These are phyloP conservation scores for Galaxias olidus DNA, from an alignment of 2,797 vertebrate species.

Conservation along the genomic window DNA sequence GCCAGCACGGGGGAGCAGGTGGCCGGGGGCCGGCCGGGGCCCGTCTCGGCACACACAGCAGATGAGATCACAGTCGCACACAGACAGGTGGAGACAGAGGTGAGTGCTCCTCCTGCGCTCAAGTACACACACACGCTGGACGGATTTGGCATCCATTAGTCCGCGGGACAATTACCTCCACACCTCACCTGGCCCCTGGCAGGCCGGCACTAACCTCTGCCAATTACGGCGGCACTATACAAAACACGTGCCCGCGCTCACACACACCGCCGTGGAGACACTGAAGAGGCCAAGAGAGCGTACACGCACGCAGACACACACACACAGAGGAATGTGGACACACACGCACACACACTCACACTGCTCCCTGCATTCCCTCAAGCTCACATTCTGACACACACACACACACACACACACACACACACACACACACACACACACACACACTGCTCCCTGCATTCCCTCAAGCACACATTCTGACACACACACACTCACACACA, in stretches of 20 bases:
- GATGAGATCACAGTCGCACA: conserved; percentile 70
- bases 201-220: conserved; percentile 26
- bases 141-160: conserved; percentile 54
- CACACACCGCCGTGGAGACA: too few species aligned
- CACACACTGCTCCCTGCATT: background rate
- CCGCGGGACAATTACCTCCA: conserved; percentile 60
- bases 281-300: too few species aligned
- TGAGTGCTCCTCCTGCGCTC: conserved; percentile 35
- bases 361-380: too few species aligned
- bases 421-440: conserved; percentile 12
- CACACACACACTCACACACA: background rate
- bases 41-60: conserved; percentile 59
- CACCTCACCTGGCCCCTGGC: conserved; percentile 55
- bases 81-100: conserved; percentile 74
- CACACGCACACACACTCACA: conserved; percentile 5
- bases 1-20: conserved; percentile 50
- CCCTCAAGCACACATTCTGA: conserved; percentile 19
- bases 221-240: background rate
- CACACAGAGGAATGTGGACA: conserved; percentile 9
- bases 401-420: too few species aligned
- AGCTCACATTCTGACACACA: conserved; percentile 27
- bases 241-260: too few species aligned
- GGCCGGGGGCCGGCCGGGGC: conserved; percentile 62
- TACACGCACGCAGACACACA: too few species aligned
- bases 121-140: background rate